Evolutionary conservation across 2,888 invertebrate genomes (phyloP).

Genomic region (Congeria kusceri): DNA sequence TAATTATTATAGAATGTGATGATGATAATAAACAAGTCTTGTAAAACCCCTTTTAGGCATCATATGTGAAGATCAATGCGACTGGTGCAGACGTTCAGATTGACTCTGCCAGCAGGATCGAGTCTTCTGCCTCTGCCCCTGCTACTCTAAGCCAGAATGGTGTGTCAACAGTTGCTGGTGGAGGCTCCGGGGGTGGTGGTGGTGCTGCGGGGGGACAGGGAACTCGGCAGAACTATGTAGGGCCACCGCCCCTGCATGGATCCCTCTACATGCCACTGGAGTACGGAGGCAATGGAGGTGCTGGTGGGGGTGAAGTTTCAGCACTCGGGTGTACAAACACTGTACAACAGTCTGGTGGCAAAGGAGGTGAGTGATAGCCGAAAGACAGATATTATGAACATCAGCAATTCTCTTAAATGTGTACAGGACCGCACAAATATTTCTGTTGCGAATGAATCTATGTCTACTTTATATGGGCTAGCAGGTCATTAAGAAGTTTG

Average conservation of each 20-base stretch:
- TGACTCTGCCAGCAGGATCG: slow-evolving; percentile 72
- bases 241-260: slow-evolving; percentile 68
- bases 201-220: slow-evolving; percentile 54
- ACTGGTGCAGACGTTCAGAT: slow-evolving; percentile 55
- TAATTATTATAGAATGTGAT: too few relatives aligned
- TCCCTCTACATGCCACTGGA: slow-evolving; percentile 69
- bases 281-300: slow-evolving; percentile 75
- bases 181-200: slow-evolving; percentile 52
- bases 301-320: slow-evolving; percentile 63
- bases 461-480: too few relatives aligned
- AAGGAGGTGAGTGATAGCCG: slow-evolving; percentile 66
- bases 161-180: slow-evolving; percentile 66
- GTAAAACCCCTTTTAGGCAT: too few relatives aligned
- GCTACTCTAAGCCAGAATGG: slow-evolving; percentile 65
- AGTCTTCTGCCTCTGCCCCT: slow-evolving; percentile 64
- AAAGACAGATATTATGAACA: too few relatives aligned
- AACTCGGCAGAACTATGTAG: slow-evolving; percentile 60
- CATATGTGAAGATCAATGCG: slow-evolving; percentile 60
- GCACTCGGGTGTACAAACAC: slow-evolving; percentile 53
- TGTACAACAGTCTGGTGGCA: slow-evolving; percentile 61
- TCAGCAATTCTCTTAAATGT: too few relatives aligned
- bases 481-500: too few relatives aligned
- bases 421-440: too few relatives aligned
- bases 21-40: too few relatives aligned
- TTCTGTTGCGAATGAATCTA: too few relatives aligned